Percentiles rank a stretch among this genome's conserved stretches.
These are phyloP conservation scores for Mus minutoides DNA, from an alignment of 2,797 vertebrate species.

Conservation along the genomic window DNA sequence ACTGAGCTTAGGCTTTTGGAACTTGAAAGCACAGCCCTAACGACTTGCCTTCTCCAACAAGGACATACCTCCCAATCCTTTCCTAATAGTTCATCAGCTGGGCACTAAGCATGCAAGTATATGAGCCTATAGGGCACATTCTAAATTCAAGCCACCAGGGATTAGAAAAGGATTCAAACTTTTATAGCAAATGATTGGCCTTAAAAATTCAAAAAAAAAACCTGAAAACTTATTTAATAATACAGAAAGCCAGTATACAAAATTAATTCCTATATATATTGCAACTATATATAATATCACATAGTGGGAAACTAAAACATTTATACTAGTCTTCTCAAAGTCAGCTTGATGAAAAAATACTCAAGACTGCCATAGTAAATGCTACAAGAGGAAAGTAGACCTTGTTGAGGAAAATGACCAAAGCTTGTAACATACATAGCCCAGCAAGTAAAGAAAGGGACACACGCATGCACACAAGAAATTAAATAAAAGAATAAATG, in stretches of 20 bases:
- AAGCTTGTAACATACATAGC: background rate
- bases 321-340: background rate
- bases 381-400: no score
- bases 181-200: background rate
- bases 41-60: no score
- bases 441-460: background rate
- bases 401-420: background rate
- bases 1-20: background rate
- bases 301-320: background rate
- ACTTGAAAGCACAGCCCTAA: background rate
- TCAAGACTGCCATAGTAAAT: background rate
- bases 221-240: background rate
- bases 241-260: background rate
- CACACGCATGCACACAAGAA: background rate
- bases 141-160: background rate
- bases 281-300: background rate
- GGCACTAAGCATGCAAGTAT: background rate
- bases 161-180: background rate
- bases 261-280: background rate
- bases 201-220: background rate
- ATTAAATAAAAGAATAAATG: background rate
- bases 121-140: no score
- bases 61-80: background rate
- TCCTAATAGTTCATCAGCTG: no score
- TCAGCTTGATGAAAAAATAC: background rate